These are phyloP conservation scores for Galago senegalensis DNA, from an alignment of 2,797 vertebrate genomes.

Conservation along the genomic window DNA sequence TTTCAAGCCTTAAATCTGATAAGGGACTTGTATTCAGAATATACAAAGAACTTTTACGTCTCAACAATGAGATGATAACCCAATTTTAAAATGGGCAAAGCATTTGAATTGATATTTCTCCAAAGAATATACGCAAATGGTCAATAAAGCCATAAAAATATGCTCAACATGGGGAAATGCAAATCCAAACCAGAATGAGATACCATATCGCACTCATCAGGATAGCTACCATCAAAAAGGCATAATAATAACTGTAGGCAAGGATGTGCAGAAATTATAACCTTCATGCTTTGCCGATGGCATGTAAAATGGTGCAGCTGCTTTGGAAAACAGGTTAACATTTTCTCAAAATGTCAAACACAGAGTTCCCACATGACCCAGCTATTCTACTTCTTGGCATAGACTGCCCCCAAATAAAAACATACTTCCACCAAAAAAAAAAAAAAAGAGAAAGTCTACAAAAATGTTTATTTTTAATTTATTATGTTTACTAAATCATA, in stretches of 20 bases:
- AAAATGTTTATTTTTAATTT: not conserved
- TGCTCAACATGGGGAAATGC: not conserved
- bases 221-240: not conserved
- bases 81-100: not conserved
- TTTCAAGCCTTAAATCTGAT: not conserved
- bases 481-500: too few relatives aligned
- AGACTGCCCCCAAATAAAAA: not conserved
- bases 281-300: not conserved
- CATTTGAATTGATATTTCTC: not conserved
- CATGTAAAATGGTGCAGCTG: not conserved
- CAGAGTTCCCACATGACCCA: not conserved
- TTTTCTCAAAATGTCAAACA: not conserved
- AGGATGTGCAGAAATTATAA: not conserved
- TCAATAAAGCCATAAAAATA: not conserved
- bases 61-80: not conserved
- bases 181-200: not conserved
- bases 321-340: not conserved
- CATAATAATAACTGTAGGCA: not conserved
- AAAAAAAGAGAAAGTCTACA: not conserved
- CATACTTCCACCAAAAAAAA: not conserved
- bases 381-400: not conserved
- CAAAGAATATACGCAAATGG: not conserved
- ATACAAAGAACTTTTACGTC: not conserved
- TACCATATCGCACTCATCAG: not conserved
- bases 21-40: not conserved